phyloP scores from a whole-genome alignment of 2,888 invertebrate genomes.

The Pandemis heparana region DNA sequence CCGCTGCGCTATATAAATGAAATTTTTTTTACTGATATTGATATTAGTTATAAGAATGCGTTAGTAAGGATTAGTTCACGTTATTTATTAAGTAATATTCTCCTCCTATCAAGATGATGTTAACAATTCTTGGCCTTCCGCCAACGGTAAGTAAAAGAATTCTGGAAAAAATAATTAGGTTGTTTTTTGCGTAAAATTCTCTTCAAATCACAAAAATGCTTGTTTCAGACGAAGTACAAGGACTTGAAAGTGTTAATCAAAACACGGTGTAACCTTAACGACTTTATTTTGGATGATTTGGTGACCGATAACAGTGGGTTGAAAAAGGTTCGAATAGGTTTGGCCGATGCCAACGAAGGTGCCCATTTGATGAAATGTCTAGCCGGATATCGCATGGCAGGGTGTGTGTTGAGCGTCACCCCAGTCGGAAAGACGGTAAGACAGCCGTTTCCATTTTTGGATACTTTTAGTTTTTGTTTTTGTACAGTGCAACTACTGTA shows the following conservation, averaged over 20 bases:
- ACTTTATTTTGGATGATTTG: slow-evolving; percentile 73
- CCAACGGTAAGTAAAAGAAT: slow-evolving; percentile 55
- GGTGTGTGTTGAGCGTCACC: slow-evolving; percentile 61
- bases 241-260: slow-evolving; percentile 70
- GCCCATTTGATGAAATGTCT: slow-evolving; percentile 66
- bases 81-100: background rate
- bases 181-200: background rate
- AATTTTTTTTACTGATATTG: background rate
- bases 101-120: slow-evolving; percentile 67
- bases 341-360: slow-evolving; percentile 69
- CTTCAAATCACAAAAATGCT: background rate
- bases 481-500: no score
- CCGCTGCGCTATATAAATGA: background rate
- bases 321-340: slow-evolving; percentile 72
- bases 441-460: background rate
- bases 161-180: background rate
- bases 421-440: slow-evolving; percentile 64
- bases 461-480: background rate
- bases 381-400: slow-evolving; percentile 65
- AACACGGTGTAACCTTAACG: slow-evolving; percentile 67
- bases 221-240: slow-evolving; percentile 70
- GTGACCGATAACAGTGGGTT: slow-evolving; percentile 59
- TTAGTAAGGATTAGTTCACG: background rate
- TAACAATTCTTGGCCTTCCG: slow-evolving; percentile 74
- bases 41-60: slow-evolving; percentile 1